These are phyloP conservation scores for Noctilio leporinus DNA, from an alignment of 2,113 vertebrate genomes.

Conservation along the genomic window DNA sequence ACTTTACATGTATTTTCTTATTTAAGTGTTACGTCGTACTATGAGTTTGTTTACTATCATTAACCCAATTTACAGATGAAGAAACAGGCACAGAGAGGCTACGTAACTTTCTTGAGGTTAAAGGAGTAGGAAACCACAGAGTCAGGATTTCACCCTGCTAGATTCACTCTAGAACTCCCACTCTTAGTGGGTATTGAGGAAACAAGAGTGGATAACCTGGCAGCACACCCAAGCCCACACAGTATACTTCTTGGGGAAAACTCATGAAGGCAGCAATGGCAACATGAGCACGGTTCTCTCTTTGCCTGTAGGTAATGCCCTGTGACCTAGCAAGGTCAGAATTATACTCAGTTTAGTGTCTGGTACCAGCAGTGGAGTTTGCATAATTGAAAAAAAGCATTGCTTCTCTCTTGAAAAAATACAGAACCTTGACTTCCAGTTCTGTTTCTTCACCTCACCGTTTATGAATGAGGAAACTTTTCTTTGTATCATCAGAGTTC, in stretches of 20 bases:
- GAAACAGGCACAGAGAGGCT: background rate
- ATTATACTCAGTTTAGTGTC: background rate
- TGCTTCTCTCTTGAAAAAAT: background rate
- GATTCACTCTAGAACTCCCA: background rate
- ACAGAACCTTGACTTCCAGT: background rate
- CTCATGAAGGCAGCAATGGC: background rate
- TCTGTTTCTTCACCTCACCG: background rate
- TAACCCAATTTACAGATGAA: background rate
- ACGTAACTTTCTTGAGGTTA: background rate
- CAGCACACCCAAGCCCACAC: background rate
- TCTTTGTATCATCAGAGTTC: background rate
- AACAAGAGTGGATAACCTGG: no score
- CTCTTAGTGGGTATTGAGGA: background rate
- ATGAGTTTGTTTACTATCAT: background rate
- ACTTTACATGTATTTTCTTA: background rate
- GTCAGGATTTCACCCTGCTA: background rate
- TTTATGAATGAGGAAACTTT: background rate
- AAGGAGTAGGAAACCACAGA: background rate
- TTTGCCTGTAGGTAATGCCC: background rate
- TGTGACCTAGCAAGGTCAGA: background rate
- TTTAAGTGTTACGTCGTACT: background rate
- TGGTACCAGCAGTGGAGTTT: background rate
- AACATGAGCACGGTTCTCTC: no score
- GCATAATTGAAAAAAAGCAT: background rate
- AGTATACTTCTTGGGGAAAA: no score